phyloP scores from a whole-genome alignment of 2,797 vertebrate species.

The Spondyliosoma cantharus region DNA sequence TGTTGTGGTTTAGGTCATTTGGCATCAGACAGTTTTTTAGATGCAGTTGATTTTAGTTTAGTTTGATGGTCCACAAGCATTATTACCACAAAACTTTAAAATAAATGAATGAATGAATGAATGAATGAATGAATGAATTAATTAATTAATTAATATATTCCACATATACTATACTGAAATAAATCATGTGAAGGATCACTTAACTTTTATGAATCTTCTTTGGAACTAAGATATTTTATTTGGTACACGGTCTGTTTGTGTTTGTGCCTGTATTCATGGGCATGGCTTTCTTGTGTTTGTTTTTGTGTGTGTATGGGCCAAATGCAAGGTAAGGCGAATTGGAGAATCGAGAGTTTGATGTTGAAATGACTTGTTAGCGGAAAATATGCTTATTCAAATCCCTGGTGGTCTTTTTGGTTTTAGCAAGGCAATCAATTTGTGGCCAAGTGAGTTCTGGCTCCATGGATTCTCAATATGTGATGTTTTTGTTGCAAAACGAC shows the following conservation, averaged over 20 bases:
- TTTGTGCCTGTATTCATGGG: conserved; percentile 12
- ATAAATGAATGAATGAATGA: conserved; percentile 5
- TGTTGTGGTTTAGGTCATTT: background rate
- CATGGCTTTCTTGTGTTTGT: background rate
- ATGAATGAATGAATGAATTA: conserved; percentile 3
- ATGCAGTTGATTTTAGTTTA: conserved; percentile 23
- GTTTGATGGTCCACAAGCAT: conserved; percentile 4
- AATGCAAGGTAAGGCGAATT: conserved; percentile 77
- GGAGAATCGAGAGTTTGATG: conserved; percentile 72
- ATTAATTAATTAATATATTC: background rate
- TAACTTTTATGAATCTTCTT: background rate
- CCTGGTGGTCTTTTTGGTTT: conserved; percentile 73
- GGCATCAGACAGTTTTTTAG: background rate
- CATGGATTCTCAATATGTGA: conserved; percentile 75
- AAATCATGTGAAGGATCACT: conserved; percentile 15
- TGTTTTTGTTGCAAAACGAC: conserved; percentile 67
- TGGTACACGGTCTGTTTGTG: conserved; percentile 11
- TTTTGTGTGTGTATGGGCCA: conserved; percentile 23
- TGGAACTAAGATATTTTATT: conserved; percentile 19
- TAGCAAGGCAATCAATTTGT: conserved; percentile 79
- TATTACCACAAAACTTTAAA: conserved; percentile 1
- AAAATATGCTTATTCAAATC: conserved; percentile 82
- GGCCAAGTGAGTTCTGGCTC: conserved; percentile 48
- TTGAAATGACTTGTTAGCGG: conserved; percentile 78
- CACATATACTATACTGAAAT: background rate